Evolutionary conservation across 2,797 vertebrate genomes (phyloP), one percentile per base, ranked within the genome.

Genomic region (Gymnoscopelus braueri): DNA sequence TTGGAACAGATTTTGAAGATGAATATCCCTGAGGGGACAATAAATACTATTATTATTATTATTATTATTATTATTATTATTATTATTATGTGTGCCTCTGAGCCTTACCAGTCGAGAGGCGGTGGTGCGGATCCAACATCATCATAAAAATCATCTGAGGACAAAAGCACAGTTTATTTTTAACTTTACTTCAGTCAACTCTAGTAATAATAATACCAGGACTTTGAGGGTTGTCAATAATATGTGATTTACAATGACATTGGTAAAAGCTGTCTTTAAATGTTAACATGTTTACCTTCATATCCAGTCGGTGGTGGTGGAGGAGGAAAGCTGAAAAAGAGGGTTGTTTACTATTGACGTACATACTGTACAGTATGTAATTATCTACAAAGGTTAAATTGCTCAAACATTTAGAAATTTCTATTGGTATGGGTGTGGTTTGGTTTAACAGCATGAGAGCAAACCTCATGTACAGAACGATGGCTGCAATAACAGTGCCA

Each of bases 61-160:
- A 44, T 2, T 44, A 44, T 44, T 10, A 35, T 35, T 44, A 54
- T 35, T 48, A 32, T 29, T 44, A 44, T 2, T 44, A 44, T 44
- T 10, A 35, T 35, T 44, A 54, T 35, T 48, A 57, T 54, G 53
- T 54, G 48, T 12, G 3, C 14, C 35, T 3, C 29, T 50, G n/a
- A 47, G 26, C 7, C 67, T 51, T 65, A 92, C 95, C 60, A 82
- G 15, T 52, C 0, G 19, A 87, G 82, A 58, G 74, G 12, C 0
- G 83, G 76, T 2, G 83, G 83, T 24, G 73, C 80, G 29, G 89
- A 74, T 49, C 86, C 90, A 14, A 94, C 67, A 0, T 93, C 91
- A 19, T 95, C 94, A 13, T 95, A 95, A 49, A 94, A 73, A 65
- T 90, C 78, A 15, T 69, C 73, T 79, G 66, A 39, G 54, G 44